phyloP scores from a whole-genome alignment of 2,888 invertebrate species.

The Athalia circularis region DNA sequence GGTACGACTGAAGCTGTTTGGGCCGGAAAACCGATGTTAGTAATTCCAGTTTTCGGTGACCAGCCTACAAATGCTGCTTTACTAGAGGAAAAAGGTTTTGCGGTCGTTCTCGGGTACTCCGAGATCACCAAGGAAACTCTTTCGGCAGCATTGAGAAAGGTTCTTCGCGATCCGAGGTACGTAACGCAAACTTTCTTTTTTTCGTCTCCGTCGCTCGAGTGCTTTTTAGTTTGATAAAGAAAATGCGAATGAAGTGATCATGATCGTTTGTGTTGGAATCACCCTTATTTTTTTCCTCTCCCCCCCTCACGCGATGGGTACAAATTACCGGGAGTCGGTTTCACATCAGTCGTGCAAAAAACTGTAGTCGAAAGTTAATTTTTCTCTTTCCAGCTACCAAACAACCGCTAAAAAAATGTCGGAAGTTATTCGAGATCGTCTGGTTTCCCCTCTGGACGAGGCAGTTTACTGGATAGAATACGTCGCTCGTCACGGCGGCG shows the following conservation, averaged over 20 bases:
- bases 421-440: constrained; percentile 77
- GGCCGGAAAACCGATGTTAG: constrained; percentile 80
- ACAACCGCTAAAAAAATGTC: constrained; percentile 75
- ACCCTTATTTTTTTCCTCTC: too few relatives aligned
- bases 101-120: constrained; percentile 77
- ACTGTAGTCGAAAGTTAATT: background rate
- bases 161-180: constrained; percentile 77
- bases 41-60: constrained; percentile 84
- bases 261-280: too few relatives aligned
- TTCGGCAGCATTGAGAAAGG: constrained; percentile 76
- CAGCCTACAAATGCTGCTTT: constrained; percentile 82
- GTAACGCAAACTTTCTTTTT: constrained; percentile 9
- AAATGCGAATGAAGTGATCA: too few relatives aligned
- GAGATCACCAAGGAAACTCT: constrained; percentile 78
- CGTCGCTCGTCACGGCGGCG: constrained; percentile 78
- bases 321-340: too few relatives aligned
- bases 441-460: constrained; percentile 77
- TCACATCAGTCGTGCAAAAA: background rate
- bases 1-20: constrained; percentile 82
- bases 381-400: constrained; percentile 74
- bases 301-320: too few relatives aligned
- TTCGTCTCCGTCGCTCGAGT: background rate
- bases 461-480: constrained; percentile 82
- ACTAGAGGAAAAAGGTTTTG: constrained; percentile 78
- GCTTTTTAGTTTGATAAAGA: too few relatives aligned